Percentiles rank a stretch among this genome's conserved stretches.
Conservation (phyloP, 2,888 invertebrate genomes). For the Eretmocerus hayati region DNA sequence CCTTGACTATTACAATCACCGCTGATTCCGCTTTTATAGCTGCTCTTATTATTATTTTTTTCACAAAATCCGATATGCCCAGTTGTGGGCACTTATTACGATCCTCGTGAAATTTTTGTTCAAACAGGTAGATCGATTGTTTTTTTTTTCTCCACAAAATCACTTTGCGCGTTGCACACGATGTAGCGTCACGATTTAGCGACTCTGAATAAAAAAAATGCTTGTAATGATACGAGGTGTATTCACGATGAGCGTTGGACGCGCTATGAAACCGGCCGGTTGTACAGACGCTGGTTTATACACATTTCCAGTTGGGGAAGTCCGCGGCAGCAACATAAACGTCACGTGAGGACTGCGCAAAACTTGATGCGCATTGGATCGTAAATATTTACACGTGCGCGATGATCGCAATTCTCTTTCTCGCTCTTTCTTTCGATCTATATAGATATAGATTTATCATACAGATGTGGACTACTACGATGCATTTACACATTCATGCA, state of each 20-base stretch:
- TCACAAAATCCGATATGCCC: no score
- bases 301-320: constrained; percentile 34
- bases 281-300: constrained; percentile 35
- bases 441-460: no score
- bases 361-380: constrained; percentile 36
- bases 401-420: no score
- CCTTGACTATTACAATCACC: no score
- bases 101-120: no score
- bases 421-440: no score
- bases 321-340: background rate
- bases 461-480: no score
- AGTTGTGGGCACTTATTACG: no score
- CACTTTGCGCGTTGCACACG: background rate
- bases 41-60: no score
- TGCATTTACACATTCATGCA: no score
- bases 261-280: constrained; percentile 42
- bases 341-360: background rate
- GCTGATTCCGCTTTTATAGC: no score
- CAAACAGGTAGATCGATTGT: background rate
- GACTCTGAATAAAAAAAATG: background rate
- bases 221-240: background rate
- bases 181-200: background rate
- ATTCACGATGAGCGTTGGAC: constrained; percentile 2
- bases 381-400: constrained; percentile 43
- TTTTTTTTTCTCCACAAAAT: background rate